Evolutionary conservation across 2,797 vertebrate species (phyloP), one percentile per base, ranked within the genome.

Genomic region (Epinephelus awoara): DNA sequence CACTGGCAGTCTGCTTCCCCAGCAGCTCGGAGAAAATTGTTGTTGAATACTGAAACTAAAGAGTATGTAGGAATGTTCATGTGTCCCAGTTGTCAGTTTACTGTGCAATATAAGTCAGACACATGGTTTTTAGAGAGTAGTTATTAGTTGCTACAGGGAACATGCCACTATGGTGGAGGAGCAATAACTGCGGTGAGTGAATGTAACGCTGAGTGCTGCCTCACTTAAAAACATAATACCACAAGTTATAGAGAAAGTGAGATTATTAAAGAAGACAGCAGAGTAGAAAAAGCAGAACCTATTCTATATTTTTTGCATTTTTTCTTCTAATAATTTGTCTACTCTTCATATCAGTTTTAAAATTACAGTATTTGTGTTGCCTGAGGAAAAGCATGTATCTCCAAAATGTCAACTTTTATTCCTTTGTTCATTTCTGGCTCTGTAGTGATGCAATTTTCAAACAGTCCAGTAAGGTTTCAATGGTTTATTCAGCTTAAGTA

Each of bases 1-100:
- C 46, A 2, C 6, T 59, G 75, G 29, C 56, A 15, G 49, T 29
- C 54, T 11, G n/a, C 2, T 23, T 58, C 57, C 44, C 38, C 1
- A 14, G 68, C 72, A 34, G 52, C 65, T 72, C 51, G 1, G 7
- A 21, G 27, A 25, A 61, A 77, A 25, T 40, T 58, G 54, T 57
- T 55, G 6, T 19, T 34, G 38, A 74, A 62, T 18, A 0, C n/a
- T 56, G 65, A 75, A 80, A 66, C 34, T 58, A 19, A 54, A 34
- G 46, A 73, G 63, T 23, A 29, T 62, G 65, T 44, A 54, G 38
- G 42, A 44, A 69, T 65, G n/a, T 77, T 19, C 67, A 58, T 18
- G 61, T 69, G 75, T 81, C 77, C 67, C 77, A 14, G 66, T 77
- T 86, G 82, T 80, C 84, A 81, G 67, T 82, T 87, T 61, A 61